phyloP scores from a whole-genome alignment of 64 coral and sea anemone species.

The Dendrophyllia cribrosa region DNA sequence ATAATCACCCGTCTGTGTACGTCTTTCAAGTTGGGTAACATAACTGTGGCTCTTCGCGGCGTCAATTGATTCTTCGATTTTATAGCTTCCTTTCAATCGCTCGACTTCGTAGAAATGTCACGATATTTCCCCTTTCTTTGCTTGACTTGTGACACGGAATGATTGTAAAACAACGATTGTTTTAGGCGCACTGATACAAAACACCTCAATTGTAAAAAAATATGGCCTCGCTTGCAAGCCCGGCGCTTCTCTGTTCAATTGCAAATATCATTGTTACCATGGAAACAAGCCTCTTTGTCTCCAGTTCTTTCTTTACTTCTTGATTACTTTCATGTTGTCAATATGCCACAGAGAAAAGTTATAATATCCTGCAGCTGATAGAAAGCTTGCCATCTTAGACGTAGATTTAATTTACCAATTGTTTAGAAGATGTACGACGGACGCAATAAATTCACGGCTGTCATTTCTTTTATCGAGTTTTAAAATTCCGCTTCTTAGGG shows the following conservation, averaged over 20 bases:
- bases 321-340: background rate
- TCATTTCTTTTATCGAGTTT: constrained; percentile 6
- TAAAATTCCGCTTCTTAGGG: background rate
- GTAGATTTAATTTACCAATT: background rate
- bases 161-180: background rate
- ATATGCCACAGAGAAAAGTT: too few relatives aligned
- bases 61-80: background rate
- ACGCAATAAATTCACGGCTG: background rate
- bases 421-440: background rate
- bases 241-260: background rate
- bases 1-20: background rate
- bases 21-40: background rate
- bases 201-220: background rate
- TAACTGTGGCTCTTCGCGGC: background rate
- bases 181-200: background rate
- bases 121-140: constrained; percentile 2
- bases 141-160: background rate
- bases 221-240: constrained; percentile 28
- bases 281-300: background rate
- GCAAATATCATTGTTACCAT: background rate
- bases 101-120: background rate
- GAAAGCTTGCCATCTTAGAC: background rate
- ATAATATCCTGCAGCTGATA: background rate
- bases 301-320: too few relatives aligned
- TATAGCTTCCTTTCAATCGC: background rate